Conservation (phyloP, 2,113 vertebrate genomes). For the Cyprinodon tularosa region DNA sequence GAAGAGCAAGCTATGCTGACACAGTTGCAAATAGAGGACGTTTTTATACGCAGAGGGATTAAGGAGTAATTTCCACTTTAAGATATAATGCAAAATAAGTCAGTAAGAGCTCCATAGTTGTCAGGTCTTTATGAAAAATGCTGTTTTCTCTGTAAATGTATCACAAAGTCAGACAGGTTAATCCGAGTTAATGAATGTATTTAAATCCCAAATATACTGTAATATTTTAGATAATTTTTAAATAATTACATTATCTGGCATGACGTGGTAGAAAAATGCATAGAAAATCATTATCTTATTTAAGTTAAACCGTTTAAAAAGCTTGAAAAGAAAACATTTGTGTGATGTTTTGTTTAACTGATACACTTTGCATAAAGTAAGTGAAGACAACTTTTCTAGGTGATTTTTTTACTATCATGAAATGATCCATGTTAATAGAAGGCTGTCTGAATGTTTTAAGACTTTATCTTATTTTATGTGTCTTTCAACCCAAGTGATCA, state of each 20-base stretch:
- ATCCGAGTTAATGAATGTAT: not conserved
- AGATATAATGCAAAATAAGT: too few species aligned
- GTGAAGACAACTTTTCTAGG: not conserved
- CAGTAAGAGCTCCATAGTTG: too few species aligned
- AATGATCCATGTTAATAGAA: not conserved
- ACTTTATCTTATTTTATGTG: not conserved
- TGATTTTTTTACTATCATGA: not conserved
- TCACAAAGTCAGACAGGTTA: not conserved
- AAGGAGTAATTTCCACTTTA: too few species aligned
- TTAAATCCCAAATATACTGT: not conserved
- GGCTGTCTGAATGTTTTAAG: not conserved
- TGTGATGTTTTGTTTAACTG: not conserved
- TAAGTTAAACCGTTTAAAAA: not conserved
- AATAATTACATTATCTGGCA: not conserved
- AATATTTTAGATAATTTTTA: not conserved
- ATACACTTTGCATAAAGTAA: not conserved
- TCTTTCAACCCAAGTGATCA: constrained; percentile 6
- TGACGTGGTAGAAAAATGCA: not conserved
- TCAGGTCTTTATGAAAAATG: too few species aligned
- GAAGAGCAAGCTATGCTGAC: not conserved
- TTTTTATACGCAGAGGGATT: too few species aligned
- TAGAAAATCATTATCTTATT: not conserved
- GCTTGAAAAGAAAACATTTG: not conserved
- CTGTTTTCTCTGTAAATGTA: too few species aligned
- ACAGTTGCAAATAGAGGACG: not conserved